Conservation (phyloP, 1,140 invertebrate species). For the Microplitis mediator region DNA sequence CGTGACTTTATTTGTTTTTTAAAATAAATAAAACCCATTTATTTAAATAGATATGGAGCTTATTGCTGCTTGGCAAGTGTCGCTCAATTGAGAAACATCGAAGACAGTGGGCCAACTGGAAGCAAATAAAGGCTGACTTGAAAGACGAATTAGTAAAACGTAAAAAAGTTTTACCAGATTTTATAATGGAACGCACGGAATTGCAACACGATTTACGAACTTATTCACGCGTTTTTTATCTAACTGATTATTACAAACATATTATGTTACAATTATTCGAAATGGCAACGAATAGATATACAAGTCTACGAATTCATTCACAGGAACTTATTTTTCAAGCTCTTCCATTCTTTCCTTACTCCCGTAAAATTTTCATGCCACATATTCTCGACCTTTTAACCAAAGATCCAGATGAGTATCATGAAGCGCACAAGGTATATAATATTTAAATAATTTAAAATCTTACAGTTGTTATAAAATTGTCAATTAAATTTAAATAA, state of each 20-base stretch:
- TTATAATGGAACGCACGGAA: slow-evolving; percentile 69
- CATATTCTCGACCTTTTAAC: slow-evolving; percentile 67
- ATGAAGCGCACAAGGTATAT: slow-evolving; percentile 75
- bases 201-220: slow-evolving; percentile 73
- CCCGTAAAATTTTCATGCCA: slow-evolving; percentile 67
- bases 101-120: slow-evolving; percentile 66
- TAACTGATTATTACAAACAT: slow-evolving; percentile 67
- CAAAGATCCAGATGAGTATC: slow-evolving; percentile 66
- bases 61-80: slow-evolving; percentile 66
- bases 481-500: neutral
- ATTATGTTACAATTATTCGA: slow-evolving; percentile 71
- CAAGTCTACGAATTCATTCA: slow-evolving; percentile 69
- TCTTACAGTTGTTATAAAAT: neutral
- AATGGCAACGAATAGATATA: slow-evolving; percentile 73
- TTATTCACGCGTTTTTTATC: slow-evolving; percentile 49
- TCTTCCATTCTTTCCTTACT: slow-evolving; percentile 66
- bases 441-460: slow-evolving; percentile 1
- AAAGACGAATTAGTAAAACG: slow-evolving; percentile 69
- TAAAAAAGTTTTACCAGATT: slow-evolving; percentile 68
- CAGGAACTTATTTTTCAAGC: slow-evolving; percentile 66
- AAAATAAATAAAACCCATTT: slow-evolving; percentile 1
- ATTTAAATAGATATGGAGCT: slow-evolving; percentile 66
- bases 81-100: slow-evolving; percentile 63
- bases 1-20: no score
- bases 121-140: slow-evolving; percentile 66